phyloP scores from a whole-genome alignment of 2,888 invertebrate species.

The Mesopsocus fuscifrons region DNA sequence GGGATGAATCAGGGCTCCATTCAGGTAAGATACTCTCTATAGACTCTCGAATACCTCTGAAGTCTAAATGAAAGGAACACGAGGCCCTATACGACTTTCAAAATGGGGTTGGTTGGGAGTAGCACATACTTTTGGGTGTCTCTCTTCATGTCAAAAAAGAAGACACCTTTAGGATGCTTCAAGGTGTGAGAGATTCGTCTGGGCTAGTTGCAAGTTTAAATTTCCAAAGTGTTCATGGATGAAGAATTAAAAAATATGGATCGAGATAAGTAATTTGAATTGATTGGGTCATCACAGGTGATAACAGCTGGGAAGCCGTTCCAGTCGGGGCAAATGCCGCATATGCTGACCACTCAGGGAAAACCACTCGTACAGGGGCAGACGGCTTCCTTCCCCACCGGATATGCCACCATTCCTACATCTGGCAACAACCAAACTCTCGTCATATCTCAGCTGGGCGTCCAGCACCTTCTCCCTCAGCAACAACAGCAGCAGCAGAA shows the following conservation, averaged over 20 bases:
- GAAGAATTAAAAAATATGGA: no score
- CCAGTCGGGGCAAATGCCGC: conserved; percentile 52
- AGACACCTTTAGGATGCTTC: no score
- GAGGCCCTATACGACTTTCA: no score
- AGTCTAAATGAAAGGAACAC: no score
- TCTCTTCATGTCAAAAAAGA: no score
- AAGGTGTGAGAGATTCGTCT: no score
- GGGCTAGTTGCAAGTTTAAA: no score
- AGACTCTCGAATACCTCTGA: no score
- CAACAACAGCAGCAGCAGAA: conserved; percentile 33
- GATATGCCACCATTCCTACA: conserved; percentile 55
- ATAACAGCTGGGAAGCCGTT: conserved; percentile 71
- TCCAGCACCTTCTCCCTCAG: conserved; percentile 33
- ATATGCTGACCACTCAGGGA: conserved; percentile 41
- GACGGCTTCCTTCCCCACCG: conserved; percentile 43
- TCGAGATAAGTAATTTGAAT: no score
- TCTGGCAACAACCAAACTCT: conserved; percentile 61
- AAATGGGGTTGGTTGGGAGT: no score
- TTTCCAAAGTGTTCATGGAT: no score
- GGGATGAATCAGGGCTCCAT: conserved; percentile 57
- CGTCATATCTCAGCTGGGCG: conserved; percentile 51
- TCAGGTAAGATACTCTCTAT: conserved; percentile 39
- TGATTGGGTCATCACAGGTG: conserved; percentile 44
- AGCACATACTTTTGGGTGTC: no score
- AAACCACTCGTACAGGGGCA: conserved; percentile 13